Evolutionary conservation across 2,888 invertebrate genomes (phyloP), one percentile per base, ranked within the genome.

Genomic region (Archips xylosteana): DNA sequence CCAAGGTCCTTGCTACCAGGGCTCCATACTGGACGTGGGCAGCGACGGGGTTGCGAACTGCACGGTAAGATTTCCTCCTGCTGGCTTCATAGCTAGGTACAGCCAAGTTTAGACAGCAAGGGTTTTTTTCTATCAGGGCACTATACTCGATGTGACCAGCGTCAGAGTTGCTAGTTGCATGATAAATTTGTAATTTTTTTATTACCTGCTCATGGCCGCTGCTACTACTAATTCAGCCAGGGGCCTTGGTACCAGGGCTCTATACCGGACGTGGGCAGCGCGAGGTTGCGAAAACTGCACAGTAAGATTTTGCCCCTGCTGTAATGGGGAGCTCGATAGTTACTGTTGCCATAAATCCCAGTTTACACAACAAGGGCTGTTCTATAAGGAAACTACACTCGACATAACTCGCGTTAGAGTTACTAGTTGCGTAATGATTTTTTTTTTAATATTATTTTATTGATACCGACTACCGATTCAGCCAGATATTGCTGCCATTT

Each of bases 191-290:
- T 13, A 0, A 34, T 23, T 23, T 23, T 23, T n/a, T n/a, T n/a
- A n/a, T 36, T 2, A 36, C 4, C 36, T 36, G 4, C 36, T 36
- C 3, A 4, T 36, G 96, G 95, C 45, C 96, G 96, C 78, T 98
- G 98, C 87, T 97, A 97, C 90, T 95, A 95, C 76, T 92, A 95
- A 75, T 94, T 96, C 72, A 96, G 96, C 1, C 96, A 96, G 85
- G 98, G 98, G 0, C 97, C 97, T 0, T 98, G 98, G 84, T 95
- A 96, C 2, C 95, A 96, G 76, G 97, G 97, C 0, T 95, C 97
- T 75, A 94, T 98, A 0, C 84, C 97, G 61, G 95, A 95, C 8
- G 78, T 92, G 0, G 96, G 95, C 1, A 88, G 92, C 3, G 95
- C 76, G 95, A 95, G 6, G 85, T 97, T 12, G 96, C 97, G 0